Percentiles rank a stretch among this genome's conserved stretches.
These are phyloP conservation scores for Callaeas wilsoni DNA, from an alignment of 2,113 vertebrate genomes.

Conservation along the genomic window DNA sequence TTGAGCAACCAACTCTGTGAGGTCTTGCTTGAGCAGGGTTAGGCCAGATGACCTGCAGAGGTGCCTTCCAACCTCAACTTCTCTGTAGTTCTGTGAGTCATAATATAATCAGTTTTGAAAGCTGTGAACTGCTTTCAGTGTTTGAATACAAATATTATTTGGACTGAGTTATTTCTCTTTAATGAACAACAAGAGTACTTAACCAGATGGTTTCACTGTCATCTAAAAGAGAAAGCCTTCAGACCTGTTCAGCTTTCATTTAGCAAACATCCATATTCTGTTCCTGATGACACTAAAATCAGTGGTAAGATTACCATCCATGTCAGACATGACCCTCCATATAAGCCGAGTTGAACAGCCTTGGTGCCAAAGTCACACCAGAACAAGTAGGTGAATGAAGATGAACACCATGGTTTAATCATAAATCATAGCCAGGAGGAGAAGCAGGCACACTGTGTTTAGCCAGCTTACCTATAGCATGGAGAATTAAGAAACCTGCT, in stretches of 20 bases:
- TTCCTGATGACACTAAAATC: not conserved
- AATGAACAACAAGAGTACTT: not conserved
- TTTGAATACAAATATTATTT: not conserved
- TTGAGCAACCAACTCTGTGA: not conserved
- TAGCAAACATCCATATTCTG: not conserved
- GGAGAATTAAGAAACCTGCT: not conserved
- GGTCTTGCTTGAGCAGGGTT: not conserved
- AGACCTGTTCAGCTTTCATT: not conserved
- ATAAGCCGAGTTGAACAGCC: not conserved
- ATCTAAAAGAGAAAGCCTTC: not conserved
- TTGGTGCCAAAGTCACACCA: not conserved
- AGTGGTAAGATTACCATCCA: not conserved
- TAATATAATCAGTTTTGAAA: not conserved
- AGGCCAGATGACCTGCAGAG: not conserved
- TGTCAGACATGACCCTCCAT: not conserved
- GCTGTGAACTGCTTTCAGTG: not conserved
- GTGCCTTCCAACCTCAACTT: not conserved
- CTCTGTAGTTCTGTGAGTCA: not conserved
- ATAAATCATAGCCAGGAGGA: not conserved
- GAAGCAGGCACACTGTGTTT: not conserved
- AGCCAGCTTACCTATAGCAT: not conserved
- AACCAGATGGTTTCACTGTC: not conserved
- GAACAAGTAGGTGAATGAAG: not conserved
- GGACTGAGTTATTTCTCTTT: not conserved
- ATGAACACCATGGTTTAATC: not conserved